These are phyloP conservation scores for Calliopsis andreniformis DNA, from an alignment of 1,140 invertebrate species.

Conservation along the genomic window DNA sequence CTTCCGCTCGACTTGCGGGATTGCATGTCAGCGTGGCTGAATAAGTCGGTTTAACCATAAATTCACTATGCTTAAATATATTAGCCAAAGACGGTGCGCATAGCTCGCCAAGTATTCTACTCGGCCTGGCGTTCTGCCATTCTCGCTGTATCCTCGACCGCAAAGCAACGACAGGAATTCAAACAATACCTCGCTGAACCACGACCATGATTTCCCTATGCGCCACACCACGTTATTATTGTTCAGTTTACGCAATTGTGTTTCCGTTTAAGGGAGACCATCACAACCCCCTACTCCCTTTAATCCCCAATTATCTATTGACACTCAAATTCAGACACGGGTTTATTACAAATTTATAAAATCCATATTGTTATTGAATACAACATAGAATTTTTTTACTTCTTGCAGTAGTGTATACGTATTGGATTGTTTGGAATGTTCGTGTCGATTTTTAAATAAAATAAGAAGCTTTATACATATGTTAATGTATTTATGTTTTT, in stretches of 20 bases:
- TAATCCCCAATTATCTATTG: too few species aligned
- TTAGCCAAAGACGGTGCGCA: slow-evolving; percentile 44
- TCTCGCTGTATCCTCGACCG: slow-evolving; percentile 41
- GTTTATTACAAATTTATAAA: too few species aligned
- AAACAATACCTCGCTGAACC: slow-evolving; percentile 57
- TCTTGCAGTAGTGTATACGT: too few species aligned
- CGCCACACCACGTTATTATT: not conserved
- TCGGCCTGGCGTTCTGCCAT: slow-evolving; percentile 59
- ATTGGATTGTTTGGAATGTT: too few species aligned
- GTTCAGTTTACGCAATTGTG: slow-evolving; percentile 8
- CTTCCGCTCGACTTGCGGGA: not conserved
- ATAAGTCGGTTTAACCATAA: slow-evolving; percentile 54
- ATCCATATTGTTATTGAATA: too few species aligned
- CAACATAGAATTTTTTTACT: too few species aligned
- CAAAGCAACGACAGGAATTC: slow-evolving; percentile 47
- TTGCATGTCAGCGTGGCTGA: not conserved
- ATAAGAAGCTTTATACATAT: too few species aligned
- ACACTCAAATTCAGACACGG: too few species aligned
- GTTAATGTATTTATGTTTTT: too few species aligned
- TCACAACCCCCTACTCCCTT: not conserved
- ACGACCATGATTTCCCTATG: slow-evolving; percentile 45
- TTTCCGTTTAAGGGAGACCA: not conserved
- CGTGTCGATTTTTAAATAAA: too few species aligned
- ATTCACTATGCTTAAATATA: slow-evolving; percentile 49
- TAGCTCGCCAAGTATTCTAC: slow-evolving; percentile 59